These are phyloP conservation scores for Mactra quadrangularis DNA, from an alignment of 1,140 invertebrate genomes.

Conservation along the genomic window DNA sequence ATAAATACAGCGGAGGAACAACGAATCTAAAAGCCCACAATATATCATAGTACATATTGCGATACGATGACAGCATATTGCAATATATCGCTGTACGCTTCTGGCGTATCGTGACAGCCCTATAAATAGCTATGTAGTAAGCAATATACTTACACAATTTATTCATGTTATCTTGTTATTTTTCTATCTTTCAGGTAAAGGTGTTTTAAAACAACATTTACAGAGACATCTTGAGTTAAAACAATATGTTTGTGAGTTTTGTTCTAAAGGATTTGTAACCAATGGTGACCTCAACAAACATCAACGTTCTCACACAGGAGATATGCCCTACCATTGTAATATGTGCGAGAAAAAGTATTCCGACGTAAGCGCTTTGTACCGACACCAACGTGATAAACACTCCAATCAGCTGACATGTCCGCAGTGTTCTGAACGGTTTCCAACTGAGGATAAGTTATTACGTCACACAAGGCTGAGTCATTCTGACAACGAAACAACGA, in stretches of 20 bases:
- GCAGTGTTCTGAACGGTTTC: conserved; percentile 13
- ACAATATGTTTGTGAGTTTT: conserved; percentile 46
- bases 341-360: conserved; percentile 22
- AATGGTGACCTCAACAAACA: conserved; percentile 58
- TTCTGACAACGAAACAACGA: too few species aligned
- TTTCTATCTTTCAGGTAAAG: conserved; percentile 34
- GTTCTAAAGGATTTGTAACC: conserved; percentile 57
- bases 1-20: too few species aligned
- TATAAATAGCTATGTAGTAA: too few species aligned
- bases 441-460: neutral
- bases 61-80: too few species aligned
- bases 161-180: too few species aligned
- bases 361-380: conserved; percentile 47
- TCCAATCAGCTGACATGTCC: conserved; percentile 18
- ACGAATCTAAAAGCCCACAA: too few species aligned
- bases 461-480: conserved; percentile 26
- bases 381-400: conserved; percentile 12
- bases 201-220: conserved; percentile 38
- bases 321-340: conserved; percentile 46
- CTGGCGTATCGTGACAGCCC: too few species aligned
- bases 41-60: too few species aligned
- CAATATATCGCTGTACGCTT: too few species aligned
- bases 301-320: conserved; percentile 29
- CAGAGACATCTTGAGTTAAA: conserved; percentile 43
- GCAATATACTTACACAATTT: too few species aligned